A percentile compares a stretch with the other conserved stretches of the same genome.
Conservation (phyloP, 2,113 vertebrate species). For the Leucoraja erinaceus region DNA sequence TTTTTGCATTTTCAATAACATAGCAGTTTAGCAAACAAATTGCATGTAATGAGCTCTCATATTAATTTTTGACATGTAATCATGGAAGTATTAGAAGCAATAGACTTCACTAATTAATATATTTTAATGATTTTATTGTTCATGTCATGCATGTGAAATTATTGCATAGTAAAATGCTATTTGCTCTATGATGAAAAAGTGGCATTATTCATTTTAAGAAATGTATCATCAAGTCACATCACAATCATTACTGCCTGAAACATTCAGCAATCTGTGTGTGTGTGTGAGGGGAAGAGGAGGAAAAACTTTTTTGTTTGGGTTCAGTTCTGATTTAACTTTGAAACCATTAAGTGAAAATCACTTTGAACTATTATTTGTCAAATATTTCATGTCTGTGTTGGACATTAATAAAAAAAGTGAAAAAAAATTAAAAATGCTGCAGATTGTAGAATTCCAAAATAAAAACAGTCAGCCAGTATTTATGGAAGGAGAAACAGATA, state of each 20-base stretch:
- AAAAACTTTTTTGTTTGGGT: background rate
- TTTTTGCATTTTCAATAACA: background rate
- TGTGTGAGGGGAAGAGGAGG: too few relatives aligned
- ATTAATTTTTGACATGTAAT: constrained; percentile 31
- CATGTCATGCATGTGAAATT: background rate
- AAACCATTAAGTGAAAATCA: background rate
- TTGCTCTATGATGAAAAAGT: background rate
- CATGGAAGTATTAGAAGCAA: constrained; percentile 33
- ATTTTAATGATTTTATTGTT: constrained; percentile 5
- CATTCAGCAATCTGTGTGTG: background rate
- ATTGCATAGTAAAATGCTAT: background rate
- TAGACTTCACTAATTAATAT: background rate
- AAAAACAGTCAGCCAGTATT: too few relatives aligned
- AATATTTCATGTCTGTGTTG: background rate
- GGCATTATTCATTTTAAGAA: background rate
- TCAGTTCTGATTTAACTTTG: background rate
- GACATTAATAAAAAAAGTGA: too few relatives aligned
- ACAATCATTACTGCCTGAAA: background rate
- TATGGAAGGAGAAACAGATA: too few relatives aligned
- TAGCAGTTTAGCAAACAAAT: constrained; percentile 9
- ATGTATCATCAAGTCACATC: background rate
- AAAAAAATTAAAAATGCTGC: too few relatives aligned
- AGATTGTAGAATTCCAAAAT: too few relatives aligned
- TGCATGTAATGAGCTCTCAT: background rate
- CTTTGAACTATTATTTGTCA: background rate